These are phyloP conservation scores for Acrossocheilus wenchowensis DNA, from an alignment of 2,797 vertebrate species.

Conservation along the genomic window DNA sequence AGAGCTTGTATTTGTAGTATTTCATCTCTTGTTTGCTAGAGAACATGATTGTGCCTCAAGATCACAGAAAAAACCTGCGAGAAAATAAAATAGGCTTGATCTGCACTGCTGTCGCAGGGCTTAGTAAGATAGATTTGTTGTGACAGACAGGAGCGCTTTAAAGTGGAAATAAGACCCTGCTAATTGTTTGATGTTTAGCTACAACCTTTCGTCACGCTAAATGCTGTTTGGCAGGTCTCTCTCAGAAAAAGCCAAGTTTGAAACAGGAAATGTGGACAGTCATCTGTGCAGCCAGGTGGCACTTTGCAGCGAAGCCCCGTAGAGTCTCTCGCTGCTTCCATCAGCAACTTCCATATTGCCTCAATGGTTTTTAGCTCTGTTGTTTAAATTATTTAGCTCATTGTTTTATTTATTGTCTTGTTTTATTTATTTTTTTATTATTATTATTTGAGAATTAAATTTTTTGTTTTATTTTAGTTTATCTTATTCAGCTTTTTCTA, in stretches of 20 bases:
- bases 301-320: neutral
- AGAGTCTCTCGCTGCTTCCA: neutral
- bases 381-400: neutral
- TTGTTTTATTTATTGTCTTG: neutral
- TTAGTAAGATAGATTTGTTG: slow-evolving; percentile 14
- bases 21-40: slow-evolving; percentile 39
- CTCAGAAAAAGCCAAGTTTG: slow-evolving; percentile 34
- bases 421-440: neutral
- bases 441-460: neutral
- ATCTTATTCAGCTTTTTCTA: neutral
- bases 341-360: neutral
- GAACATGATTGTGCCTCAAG: neutral
- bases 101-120: slow-evolving; percentile 2
- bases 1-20: slow-evolving; percentile 27
- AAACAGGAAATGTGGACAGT: slow-evolving; percentile 16
- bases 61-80: slow-evolving; percentile 4
- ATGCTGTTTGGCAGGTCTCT: slow-evolving; percentile 47
- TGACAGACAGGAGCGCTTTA: slow-evolving; percentile 39
- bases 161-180: slow-evolving; percentile 38
- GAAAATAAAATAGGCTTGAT: slow-evolving; percentile 1
- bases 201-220: slow-evolving; percentile 35
- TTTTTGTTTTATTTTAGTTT: neutral
- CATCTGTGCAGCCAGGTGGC: slow-evolving; percentile 51
- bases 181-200: slow-evolving; percentile 48
- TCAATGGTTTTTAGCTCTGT: neutral